phyloP scores from a whole-genome alignment of 2,113 vertebrate genomes.

The Gallinago jamesoni region DNA sequence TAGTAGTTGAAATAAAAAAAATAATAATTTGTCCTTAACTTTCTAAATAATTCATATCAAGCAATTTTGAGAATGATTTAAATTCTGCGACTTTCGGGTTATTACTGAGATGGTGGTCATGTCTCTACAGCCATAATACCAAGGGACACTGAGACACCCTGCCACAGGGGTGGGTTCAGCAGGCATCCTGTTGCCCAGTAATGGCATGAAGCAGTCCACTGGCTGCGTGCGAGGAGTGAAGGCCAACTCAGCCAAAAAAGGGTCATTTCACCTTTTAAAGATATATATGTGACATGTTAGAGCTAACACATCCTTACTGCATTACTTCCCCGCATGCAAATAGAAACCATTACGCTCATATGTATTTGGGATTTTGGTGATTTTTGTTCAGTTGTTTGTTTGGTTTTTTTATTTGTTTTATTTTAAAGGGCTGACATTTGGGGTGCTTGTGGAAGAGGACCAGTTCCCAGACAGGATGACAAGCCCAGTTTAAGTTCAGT shows the following conservation, averaged over 20 bases:
- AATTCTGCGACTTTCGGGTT: not conserved
- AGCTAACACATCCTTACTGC: not conserved
- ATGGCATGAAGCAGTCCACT: not conserved
- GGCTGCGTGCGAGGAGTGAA: not conserved
- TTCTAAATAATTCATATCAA: constrained; percentile 43
- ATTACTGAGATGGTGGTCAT: not conserved
- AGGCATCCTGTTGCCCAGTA: not conserved
- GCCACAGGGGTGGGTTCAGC: not conserved
- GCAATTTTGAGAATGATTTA: not conserved
- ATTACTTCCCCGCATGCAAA: not conserved
- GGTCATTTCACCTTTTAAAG: not conserved
- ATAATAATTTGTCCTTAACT: constrained; percentile 35
- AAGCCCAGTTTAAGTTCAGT: not conserved
- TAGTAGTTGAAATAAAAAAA: constrained; percentile 62
- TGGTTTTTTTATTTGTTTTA: not conserved
- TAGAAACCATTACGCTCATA: not conserved
- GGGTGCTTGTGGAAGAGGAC: not conserved
- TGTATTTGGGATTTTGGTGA: not conserved
- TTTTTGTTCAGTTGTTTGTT: not conserved
- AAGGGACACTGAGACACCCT: not conserved
- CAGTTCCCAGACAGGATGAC: not conserved
- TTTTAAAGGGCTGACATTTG: not conserved
- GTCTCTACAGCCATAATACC: not conserved
- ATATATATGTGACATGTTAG: not conserved
- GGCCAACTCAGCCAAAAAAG: not conserved